Conservation (phyloP, 2,888 invertebrate genomes). For the Nomada goodeniana region DNA sequence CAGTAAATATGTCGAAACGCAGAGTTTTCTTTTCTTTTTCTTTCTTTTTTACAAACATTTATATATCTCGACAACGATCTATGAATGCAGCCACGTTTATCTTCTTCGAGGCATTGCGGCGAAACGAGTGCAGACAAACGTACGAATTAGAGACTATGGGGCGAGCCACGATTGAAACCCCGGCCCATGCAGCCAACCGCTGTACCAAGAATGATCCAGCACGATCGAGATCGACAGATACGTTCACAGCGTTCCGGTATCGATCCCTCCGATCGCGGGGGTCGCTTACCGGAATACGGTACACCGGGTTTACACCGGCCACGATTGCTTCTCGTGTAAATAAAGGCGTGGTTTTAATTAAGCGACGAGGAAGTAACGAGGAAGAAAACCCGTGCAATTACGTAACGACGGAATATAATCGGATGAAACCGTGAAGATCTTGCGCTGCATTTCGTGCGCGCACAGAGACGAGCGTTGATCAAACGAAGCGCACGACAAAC, state of each 20-base stretch:
- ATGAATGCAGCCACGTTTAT: slow-evolving; percentile 7
- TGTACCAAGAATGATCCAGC: slow-evolving; percentile 53
- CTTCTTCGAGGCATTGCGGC: background rate
- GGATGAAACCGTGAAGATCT: background rate
- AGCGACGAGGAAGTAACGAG: slow-evolving; percentile 28
- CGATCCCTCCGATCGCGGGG: slow-evolving; percentile 59
- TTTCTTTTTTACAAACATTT: background rate
- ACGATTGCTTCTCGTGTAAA: slow-evolving; percentile 61
- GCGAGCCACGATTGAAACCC: slow-evolving; percentile 36
- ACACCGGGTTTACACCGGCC: slow-evolving; percentile 49
- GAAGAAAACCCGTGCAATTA: slow-evolving; percentile 19
- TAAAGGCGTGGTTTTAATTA: slow-evolving; percentile 69
- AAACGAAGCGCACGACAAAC: background rate
- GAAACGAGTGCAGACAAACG: slow-evolving; percentile 28
- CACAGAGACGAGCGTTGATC: background rate
- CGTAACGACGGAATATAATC: slow-evolving; percentile 12
- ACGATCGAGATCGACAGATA: slow-evolving; percentile 71
- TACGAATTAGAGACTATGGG: slow-evolving; percentile 41
- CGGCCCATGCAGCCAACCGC: slow-evolving; percentile 6
- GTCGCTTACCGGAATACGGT: slow-evolving; percentile 64
- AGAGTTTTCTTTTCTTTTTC: background rate
- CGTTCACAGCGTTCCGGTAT: slow-evolving; percentile 53
- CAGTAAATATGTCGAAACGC: too few species aligned
- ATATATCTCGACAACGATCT: background rate
- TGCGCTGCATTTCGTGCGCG: background rate